Evolutionary conservation across 2,888 invertebrate species (phyloP), one percentile per base, ranked within the genome.

Genomic region (Cylloceria caligata): DNA sequence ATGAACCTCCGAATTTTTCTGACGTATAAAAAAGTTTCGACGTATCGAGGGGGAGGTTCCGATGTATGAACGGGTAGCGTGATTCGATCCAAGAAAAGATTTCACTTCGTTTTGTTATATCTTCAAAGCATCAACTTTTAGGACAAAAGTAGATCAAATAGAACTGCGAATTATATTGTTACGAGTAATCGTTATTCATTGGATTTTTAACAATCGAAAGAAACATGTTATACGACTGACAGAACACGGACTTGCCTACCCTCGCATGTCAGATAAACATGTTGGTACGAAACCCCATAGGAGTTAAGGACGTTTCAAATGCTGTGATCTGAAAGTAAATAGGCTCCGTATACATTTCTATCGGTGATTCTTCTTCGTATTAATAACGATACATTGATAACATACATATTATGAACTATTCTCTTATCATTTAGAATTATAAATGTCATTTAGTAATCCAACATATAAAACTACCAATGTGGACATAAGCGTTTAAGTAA

Each of bases 1-100:
- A 19, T 21, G 34, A 67, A 24, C 6, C 6, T 19, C 13, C 5
- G 57, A 16, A 34, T 34, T 6, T 27, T 1, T 57, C 34, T 21
- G 49, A 47, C 16, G 13, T 16, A 16, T 16, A 16, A n/a, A n/a
- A 47, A n/a, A 47, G 3, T 13, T 24, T 3, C 3, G 52, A 24
- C 45, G 34, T 36, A 45, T 69, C 45, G 42, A 64, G 62, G 68
- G 68, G 62, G 6, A n/a, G 34, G n/a, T 27, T 24, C n/a, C 24
- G 3, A 24, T 52, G 11, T 49, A 4, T 19, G 3, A 16, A 16
- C 19, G 5, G 3, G 5, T 19, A 5, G 19, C 19, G 49, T 49
- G 49, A 49, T 7, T 0, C 9, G 2, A n/a, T 2, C 11, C 13
- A n/a, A 13, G 27, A 11, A 27, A 34, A 34, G n/a, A 0, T 30